Base-by-base conservation (phyloP, 2,797 vertebrate species). In the Uromys caudimaculatus region DNA sequence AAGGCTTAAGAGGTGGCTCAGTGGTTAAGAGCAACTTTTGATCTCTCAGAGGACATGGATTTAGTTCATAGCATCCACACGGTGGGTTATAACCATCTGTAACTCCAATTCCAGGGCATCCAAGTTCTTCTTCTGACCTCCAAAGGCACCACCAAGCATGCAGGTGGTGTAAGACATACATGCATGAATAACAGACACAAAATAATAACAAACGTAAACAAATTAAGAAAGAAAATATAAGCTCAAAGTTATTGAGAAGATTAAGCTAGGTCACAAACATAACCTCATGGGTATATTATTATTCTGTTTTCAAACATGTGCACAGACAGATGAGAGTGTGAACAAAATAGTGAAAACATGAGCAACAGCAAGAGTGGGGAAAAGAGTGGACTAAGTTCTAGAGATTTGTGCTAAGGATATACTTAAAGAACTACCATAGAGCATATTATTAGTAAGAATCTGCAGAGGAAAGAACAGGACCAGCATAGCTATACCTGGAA, bases 271-370 rank as follows among this genome's bases (percentile, higher is more conserved):
- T 9, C 10, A 77, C 35, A 86, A 50, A 60, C 35, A 79, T 60
- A 90, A 76, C 77, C 23, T 24, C n/a, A 76, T n/a, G 3, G 29
- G 2, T 35, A 29, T 77, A 21, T 19, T 69, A 14, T 1, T 71
- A 83, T 90, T 84, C 2, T 14, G 41, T 41, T 89, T 95, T 84
- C 3, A 90, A 76, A 91, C 41, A 47, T 93, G 11, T 78, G 3
- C 17, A 44, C 62, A 92, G 29, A 24, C 5, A 91, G 84, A 83
- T 23, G 17, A 75, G 5, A 54, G 1, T 79, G 4, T 32, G 71
- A 89, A 77, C 81, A 50, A 96, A 69, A 78, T 85, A 84, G 84
- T 81, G 41, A 84, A 88, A 9, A 44, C 81, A 79, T 77, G 11
- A 73, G 56, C 56, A 64, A 23, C 11, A 13, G 1, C 10, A 64